phyloP scores from a whole-genome alignment of 2,888 invertebrate genomes.

The Drosophila mayaguana region DNA sequence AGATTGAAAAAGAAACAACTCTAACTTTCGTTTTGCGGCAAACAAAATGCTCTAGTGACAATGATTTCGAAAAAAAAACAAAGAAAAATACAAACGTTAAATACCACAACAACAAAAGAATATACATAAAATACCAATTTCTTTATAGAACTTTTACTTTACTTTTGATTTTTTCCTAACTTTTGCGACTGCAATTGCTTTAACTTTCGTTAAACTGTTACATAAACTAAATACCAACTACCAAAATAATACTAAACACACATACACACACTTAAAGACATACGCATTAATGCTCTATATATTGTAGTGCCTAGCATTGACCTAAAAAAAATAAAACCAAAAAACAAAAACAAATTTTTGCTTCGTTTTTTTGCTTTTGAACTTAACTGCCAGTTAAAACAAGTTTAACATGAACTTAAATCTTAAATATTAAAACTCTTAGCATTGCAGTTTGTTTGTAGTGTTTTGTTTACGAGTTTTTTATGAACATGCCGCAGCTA shows the following conservation, averaged over 20 bases:
- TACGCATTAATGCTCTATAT: conserved; percentile 14
- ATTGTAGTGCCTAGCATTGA: conserved; percentile 33
- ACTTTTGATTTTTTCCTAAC: conserved; percentile 15
- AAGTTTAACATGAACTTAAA: conserved; percentile 27
- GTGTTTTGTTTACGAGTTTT: conserved; percentile 32
- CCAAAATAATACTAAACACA: conserved; percentile 25
- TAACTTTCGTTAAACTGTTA: conserved; percentile 16
- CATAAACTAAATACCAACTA: conserved; percentile 21
- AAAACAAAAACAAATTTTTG: conserved; percentile 26
- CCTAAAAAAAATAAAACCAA: conserved; percentile 5
- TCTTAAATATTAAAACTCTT: conserved; percentile 26
- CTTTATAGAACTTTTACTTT: conserved; percentile 4
- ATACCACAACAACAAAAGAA: conserved; percentile 33
- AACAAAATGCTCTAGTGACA: conserved; percentile 78
- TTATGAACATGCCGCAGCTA: conserved; percentile 18
- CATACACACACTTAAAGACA: conserved; percentile 21
- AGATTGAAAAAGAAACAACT: conserved; percentile 30
- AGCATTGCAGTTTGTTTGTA: conserved; percentile 48
- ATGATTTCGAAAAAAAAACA: conserved; percentile 68
- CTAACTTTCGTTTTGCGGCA: conserved; percentile 61
- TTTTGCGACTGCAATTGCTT: conserved; percentile 36
- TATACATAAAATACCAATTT: conserved; percentile 18
- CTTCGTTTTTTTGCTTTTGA: conserved; percentile 52
- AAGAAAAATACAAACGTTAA: conserved; percentile 42
- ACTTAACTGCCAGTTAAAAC: conserved; percentile 44